Evolutionary conservation across 2,888 invertebrate genomes (phyloP), one percentile per base, ranked within the genome.

Genomic region (Idaea biselata): DNA sequence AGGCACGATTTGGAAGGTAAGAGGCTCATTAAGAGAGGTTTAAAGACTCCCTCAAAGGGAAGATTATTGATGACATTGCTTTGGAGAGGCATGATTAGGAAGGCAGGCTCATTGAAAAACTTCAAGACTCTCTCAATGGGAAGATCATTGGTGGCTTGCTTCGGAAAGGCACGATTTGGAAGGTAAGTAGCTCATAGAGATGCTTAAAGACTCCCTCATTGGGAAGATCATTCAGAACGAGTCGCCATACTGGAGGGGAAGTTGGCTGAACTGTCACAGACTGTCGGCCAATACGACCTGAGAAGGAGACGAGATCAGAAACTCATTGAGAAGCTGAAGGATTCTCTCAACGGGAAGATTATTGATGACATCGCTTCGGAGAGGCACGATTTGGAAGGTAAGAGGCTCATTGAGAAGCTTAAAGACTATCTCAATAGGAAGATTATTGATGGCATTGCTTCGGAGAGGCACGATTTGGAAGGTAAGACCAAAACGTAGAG

Each of bases 261-360:
- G 68, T 83, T 97, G 17, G 96, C 97, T 0, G 97, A 97, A 77
- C 85, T 97, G 32, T 97, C 97, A 0, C 94, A 94, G 62, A 95
- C 95, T 0, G 95, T 97, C 3, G 97, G 97, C 0, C 94, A 94
- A 66, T 97, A 97, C 75, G 97, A 97, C 79, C 88, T 95, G 63
- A 82, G 95, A 8, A 87, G 96, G 2, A 94, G 95, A 61, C 93
- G 94, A 65, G 97, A 97, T 85, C 95, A 96, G 80, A 93, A 93
- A 62, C 93, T 94, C 16, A 97, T 97, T 74, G 94, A 95, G 68
- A 94, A 94, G 82, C 78, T 96, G 64, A 93, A 94, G 68, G 94
- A 93, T 44, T 88, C 89, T 0, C 69, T 92, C 14, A 88, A 89
- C 17, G 86, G 84, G 0, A 74, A 83, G 32, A 75, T 90, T 0